Evolutionary conservation across 2,113 vertebrate species (phyloP).

Genomic region (Thinocorus orbignyianus): DNA sequence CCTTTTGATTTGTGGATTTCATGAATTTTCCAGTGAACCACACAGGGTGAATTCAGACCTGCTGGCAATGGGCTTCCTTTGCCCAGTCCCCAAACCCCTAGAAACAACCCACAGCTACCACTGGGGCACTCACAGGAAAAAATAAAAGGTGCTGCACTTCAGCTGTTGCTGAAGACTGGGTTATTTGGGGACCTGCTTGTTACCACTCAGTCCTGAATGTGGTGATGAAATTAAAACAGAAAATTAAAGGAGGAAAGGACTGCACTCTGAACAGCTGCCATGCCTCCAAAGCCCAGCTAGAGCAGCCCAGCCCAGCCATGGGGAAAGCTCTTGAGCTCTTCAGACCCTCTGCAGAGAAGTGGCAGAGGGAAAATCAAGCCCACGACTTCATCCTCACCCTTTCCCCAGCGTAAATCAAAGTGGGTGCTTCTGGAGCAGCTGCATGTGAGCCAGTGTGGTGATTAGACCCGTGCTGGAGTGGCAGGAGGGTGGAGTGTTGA

Average conservation of each 20-base stretch:
- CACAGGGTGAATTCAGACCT: neutral
- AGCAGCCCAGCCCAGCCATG: neutral
- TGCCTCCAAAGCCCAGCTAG: neutral
- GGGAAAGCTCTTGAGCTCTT: neutral
- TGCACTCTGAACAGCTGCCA: fast-evolving
- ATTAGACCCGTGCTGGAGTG: neutral
- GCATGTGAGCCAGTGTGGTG: neutral
- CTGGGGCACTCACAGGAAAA: fast-evolving
- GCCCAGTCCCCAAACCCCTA: neutral
- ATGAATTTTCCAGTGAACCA: neutral
- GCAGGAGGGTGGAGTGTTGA: neutral
- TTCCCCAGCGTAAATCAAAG: fast-evolving
- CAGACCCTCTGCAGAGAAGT: neutral
- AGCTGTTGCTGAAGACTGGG: neutral
- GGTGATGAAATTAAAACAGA: neutral
- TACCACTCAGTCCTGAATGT: neutral
- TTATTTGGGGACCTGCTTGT: neutral
- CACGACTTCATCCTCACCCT: fast-evolving
- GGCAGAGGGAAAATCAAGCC: neutral
- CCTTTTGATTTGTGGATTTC: neutral
- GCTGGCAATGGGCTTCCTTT: neutral
- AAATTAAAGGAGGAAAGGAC: neutral
- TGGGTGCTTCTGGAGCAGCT: neutral
- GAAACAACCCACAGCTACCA: neutral
- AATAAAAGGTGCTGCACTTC: neutral